Base-by-base conservation (phyloP, 1,140 invertebrate genomes). In the Camponotus floridanus region DNA sequence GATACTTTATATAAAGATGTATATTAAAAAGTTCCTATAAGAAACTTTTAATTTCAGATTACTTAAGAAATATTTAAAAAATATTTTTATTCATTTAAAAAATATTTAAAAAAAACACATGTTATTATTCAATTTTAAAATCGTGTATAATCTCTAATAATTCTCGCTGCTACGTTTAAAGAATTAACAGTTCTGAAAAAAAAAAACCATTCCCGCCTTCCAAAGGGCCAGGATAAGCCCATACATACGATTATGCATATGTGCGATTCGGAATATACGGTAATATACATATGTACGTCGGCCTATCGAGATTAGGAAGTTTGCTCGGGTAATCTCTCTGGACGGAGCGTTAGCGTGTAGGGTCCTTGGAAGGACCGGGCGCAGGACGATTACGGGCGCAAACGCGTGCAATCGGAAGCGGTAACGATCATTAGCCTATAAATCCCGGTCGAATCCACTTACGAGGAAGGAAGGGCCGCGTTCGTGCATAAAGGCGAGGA, bases 401-500 rank as follows among this genome's bases (percentile, higher is more conserved):
- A 73, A 73, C 68, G 79, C 79, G 79, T 55, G 55, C 79, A 83
- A 81, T 81, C 79, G 79, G 67, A 83, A 83, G 55, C 79, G 31
- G 68, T 83, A 83, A 83, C 79, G 68, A 83, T 83, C 79, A 73
- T 83, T 73, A 73, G 79, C 55, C 68, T 61, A 83, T 83, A 83
- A 83, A 83, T 83, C 79, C 76, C 68, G 68, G 51, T 83, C 79
- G 79, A 62, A 83, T 83, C 79, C 79, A 83, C 68, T 83, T 83
- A 73, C 68, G 68, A 45, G 26, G 55, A 61, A 39, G 48, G 48
- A 51, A 3, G 68, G 18, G 26, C 55, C 55, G 68, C 79, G 68
- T 73, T 83, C 67, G 31, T 73, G 79, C 79, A 83, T 83, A 83
- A 83, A 83, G 68, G 55, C 79, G 67, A 83, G 79, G 79, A 83